These are phyloP conservation scores for Bucco capensis DNA, from an alignment of 2,113 vertebrate genomes.

Conservation along the genomic window DNA sequence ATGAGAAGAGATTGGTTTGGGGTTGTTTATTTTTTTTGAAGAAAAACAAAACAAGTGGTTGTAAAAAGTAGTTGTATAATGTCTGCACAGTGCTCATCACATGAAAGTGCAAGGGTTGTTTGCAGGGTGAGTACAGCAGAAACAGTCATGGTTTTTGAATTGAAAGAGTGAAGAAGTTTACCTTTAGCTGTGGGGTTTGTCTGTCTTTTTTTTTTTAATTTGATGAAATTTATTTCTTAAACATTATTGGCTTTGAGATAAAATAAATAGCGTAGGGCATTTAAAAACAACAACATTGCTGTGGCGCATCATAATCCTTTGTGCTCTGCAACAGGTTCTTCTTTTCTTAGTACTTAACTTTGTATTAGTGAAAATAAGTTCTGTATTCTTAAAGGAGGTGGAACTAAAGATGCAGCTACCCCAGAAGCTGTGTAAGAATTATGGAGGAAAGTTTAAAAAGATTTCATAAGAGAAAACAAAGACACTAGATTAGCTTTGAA, in stretches of 20 bases:
- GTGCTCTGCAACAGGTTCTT: not conserved
- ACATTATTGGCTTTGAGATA: not conserved
- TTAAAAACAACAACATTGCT: not conserved
- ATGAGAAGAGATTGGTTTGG: not conserved
- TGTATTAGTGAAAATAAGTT: slow-evolving; percentile 1
- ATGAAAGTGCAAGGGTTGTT: not conserved
- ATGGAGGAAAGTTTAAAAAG: slow-evolving; percentile 19
- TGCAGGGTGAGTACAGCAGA: not conserved
- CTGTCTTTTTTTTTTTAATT: not conserved
- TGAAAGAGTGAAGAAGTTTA: not conserved
- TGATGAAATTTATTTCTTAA: not conserved
- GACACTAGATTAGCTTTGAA: slow-evolving; percentile 56
- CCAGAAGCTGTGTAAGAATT: slow-evolving; percentile 35
- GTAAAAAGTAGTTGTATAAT: not conserved
- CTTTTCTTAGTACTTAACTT: not conserved
- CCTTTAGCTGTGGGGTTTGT: not conserved
- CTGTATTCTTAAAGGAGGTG: not conserved
- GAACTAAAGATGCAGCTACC: not conserved
- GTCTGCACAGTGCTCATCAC: not conserved
- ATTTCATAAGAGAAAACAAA: slow-evolving; percentile 43
- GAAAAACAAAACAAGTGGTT: no score
- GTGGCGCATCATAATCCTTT: not conserved
- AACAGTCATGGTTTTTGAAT: not conserved
- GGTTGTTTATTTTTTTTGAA: no score
- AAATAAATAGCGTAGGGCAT: not conserved